Evolutionary conservation across 2,888 invertebrate genomes (phyloP).

Genomic region (Lasioglossum zephyrum): DNA sequence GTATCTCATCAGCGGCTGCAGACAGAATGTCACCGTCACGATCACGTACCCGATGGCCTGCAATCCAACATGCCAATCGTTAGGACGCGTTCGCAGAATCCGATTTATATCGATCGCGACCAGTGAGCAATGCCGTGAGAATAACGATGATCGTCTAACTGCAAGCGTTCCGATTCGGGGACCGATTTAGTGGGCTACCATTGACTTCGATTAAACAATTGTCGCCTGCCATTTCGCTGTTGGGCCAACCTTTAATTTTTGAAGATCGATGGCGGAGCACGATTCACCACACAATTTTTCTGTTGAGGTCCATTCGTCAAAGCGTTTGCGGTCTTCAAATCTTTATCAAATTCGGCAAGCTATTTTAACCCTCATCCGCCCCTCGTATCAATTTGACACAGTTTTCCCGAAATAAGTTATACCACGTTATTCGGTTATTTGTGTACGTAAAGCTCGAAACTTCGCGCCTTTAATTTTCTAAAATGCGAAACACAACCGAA

Average conservation of each 20-base stretch:
- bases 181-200: slow-evolving; percentile 3
- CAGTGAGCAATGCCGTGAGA: background rate
- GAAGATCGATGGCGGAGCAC: background rate
- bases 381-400: no score
- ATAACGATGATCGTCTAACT: background rate
- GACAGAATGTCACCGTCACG: slow-evolving; percentile 89
- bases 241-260: background rate
- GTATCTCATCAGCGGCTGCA: slow-evolving; percentile 91
- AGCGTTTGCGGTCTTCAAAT: background rate
- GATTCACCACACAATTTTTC: background rate
- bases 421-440: no score
- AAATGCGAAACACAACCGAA: no score
- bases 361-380: no score
- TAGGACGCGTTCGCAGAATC: slow-evolving; percentile 24
- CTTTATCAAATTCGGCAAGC: background rate
- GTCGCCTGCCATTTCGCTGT: background rate
- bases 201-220: slow-evolving; percentile 6
- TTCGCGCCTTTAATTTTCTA: no score
- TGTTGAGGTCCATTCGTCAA: background rate
- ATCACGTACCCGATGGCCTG: slow-evolving; percentile 91
- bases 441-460: no score
- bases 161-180: slow-evolving; percentile 1
- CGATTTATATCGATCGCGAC: slow-evolving; percentile 8
- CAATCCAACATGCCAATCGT: slow-evolving; percentile 42
- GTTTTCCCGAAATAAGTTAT: no score